Conservation (phyloP, 2,888 invertebrate species). For the Teleogryllus oceanicus region DNA sequence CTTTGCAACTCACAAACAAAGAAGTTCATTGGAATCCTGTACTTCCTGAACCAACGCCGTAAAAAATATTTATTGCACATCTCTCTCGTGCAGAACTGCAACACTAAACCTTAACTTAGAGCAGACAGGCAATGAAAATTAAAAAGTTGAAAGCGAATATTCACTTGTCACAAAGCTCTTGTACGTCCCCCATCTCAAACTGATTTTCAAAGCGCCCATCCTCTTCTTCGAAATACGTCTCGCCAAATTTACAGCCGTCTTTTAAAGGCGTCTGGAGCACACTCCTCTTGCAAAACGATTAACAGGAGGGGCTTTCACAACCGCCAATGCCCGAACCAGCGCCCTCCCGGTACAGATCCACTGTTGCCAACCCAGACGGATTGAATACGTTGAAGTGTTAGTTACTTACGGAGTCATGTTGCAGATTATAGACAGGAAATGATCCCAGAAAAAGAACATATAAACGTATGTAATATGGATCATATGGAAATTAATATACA, state of each 20-base stretch:
- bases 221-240: slow-evolving; percentile 6
- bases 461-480: too few relatives aligned
- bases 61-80: background rate
- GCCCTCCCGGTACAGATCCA: background rate
- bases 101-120: background rate
- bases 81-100: background rate
- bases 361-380: too few relatives aligned
- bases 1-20: background rate
- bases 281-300: background rate
- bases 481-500: too few relatives aligned
- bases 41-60: background rate
- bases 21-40: background rate
- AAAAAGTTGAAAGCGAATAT: slow-evolving; percentile 18
- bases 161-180: slow-evolving; percentile 18
- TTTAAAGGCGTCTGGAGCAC: background rate
- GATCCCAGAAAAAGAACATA: too few relatives aligned
- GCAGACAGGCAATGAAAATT: background rate
- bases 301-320: background rate
- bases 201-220: background rate
- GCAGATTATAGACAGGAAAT: too few relatives aligned
- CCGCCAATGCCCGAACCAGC: background rate
- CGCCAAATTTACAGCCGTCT: slow-evolving; percentile 9
- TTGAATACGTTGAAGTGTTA: too few relatives aligned
- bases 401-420: too few relatives aligned
- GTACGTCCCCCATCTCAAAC: background rate